Evolutionary conservation across 2,113 vertebrate genomes (phyloP).

Genomic region (Mesembrinibis cayennensis): DNA sequence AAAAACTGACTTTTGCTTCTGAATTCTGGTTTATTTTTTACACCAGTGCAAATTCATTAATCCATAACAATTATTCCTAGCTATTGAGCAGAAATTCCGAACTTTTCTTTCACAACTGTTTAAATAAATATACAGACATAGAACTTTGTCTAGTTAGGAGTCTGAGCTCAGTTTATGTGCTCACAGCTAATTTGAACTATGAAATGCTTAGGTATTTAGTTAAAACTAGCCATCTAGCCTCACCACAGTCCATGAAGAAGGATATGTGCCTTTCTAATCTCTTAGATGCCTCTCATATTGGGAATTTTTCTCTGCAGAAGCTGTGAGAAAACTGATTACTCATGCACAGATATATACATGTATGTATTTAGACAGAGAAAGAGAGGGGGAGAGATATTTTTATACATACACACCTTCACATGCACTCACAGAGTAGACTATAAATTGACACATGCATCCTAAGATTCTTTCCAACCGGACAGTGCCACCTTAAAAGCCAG

Average conservation of each 20-base stretch:
- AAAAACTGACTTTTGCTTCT: neutral
- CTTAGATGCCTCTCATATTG: neutral
- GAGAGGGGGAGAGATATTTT: neutral
- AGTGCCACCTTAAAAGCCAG: constrained; percentile 35
- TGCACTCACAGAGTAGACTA: neutral
- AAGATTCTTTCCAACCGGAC: neutral
- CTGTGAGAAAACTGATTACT: neutral
- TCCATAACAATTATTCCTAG: neutral
- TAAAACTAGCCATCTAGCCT: neutral
- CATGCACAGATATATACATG: neutral
- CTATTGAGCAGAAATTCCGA: neutral
- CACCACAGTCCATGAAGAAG: neutral
- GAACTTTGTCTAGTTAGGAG: neutral
- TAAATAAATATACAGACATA: neutral
- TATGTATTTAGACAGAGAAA: neutral
- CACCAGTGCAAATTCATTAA: neutral
- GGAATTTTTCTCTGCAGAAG: neutral
- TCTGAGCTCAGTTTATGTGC: neutral
- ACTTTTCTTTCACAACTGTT: neutral
- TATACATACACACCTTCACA: neutral
- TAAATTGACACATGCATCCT: neutral
- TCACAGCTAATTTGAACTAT: neutral
- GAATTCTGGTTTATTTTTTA: neutral
- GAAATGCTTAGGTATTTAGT: neutral
- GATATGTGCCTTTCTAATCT: neutral